Base-by-base conservation (phyloP, 1,140 invertebrate genomes). In the Carcinoscorpius rotundicauda region DNA sequence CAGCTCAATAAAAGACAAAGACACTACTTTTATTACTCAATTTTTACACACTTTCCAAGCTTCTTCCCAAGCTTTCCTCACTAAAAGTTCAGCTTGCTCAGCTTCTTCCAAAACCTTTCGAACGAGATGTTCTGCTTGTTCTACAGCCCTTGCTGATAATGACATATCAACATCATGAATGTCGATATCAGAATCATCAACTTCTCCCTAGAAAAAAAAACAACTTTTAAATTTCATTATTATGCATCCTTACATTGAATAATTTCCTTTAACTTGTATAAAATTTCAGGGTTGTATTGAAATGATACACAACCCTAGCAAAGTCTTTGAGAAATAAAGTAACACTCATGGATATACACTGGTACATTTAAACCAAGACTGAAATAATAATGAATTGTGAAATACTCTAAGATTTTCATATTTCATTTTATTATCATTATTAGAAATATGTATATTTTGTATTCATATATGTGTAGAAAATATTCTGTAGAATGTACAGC, bases 51-150 rank as follows among this genome's bases (percentile, higher is more conserved):
- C 89, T 69, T 89, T 91, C 91, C 91, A 94, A 29, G 71, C 71
- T 63, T 72, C 71, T 61, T 72, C 64, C 64, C 71, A 67, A 6
- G 93, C 86, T 81, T 94, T 93, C 64, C 90, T 83, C 3, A 95
- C 93, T 74, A 96, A 92, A 75, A 93, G 91, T 76, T 97, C 93
- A 2, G 93, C 93, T 74, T 94, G 91, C 72, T 93, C 90, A 11
- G 89, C 89, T 58, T 88, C 91, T 73, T 93, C 89, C 87, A 90
- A 91, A 10, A 93, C 86, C 81, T 94, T 93, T 61, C 90, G 83
- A 4, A 95, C 92, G 74, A 97, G 91, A 75, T 94, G 91, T 76
- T 97, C 93, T 2, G 93, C 93, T 73, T 93, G 91, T 71, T 93
- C 90, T 4, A 91, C 91, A 59, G 91, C 92, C 75, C 89, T 88